These are phyloP conservation scores for Acrobasis suavella DNA, from an alignment of 2,888 invertebrate genomes.

Conservation along the genomic window DNA sequence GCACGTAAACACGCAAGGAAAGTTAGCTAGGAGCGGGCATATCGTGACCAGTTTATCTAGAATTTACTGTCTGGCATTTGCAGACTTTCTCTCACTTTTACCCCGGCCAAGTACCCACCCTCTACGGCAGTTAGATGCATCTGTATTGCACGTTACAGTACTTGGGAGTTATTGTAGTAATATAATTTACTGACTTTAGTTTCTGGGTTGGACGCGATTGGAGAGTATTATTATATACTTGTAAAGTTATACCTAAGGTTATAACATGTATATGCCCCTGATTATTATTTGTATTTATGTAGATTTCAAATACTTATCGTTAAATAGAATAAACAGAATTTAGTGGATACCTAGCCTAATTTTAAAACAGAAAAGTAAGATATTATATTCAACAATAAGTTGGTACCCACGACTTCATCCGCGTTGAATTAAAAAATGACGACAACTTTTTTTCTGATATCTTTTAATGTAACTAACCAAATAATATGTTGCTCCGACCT, in stretches of 20 bases:
- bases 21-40: constrained; percentile 45
- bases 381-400: too few species aligned
- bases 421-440: too few species aligned
- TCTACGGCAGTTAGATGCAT: constrained; percentile 36
- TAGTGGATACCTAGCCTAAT: too few species aligned
- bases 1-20: constrained; percentile 39
- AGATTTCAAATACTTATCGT: neutral
- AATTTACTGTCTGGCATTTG: constrained; percentile 45
- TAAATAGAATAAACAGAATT: too few species aligned
- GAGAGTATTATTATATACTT: neutral
- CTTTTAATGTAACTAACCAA: too few species aligned
- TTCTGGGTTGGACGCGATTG: neutral
- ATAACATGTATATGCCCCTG: too few species aligned
- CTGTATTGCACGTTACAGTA: constrained; percentile 29
- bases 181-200: neutral
- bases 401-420: too few species aligned
- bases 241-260: too few species aligned
- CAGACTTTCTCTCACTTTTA: constrained; percentile 55
- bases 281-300: neutral
- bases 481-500: too few species aligned
- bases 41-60: constrained; percentile 54
- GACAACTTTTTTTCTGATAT: too few species aligned
- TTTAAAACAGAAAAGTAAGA: too few species aligned
- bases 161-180: constrained; percentile 8
- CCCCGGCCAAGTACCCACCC: constrained; percentile 36